phyloP scores from a whole-genome alignment of 1,140 invertebrate genomes.

The Brachionus asplanchnoidis region DNA sequence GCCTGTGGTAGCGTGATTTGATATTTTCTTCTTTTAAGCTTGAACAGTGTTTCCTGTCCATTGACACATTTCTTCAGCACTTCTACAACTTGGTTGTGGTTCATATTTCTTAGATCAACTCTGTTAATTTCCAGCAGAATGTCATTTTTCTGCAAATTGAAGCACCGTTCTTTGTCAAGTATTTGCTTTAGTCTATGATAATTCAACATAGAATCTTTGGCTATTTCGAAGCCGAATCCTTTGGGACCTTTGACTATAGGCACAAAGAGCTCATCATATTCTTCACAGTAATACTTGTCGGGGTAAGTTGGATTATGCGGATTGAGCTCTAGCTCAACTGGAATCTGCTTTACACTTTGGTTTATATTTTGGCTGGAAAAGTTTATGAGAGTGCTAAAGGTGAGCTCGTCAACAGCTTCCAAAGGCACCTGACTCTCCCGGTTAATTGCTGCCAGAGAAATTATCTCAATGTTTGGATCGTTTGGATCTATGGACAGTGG shows the following conservation, averaged over 20 bases:
- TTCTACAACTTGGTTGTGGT: conserved; percentile 32
- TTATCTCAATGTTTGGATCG: conserved; percentile 90
- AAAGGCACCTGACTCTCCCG: conserved; percentile 50
- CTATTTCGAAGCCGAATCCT: conserved; percentile 90
- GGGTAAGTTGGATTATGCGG: not conserved
- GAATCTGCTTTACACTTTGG: not conserved
- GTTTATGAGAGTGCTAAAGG: not conserved
- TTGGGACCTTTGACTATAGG: conserved; percentile 53
- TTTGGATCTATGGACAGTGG: conserved; percentile 89
- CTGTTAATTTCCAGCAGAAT: conserved; percentile 33
- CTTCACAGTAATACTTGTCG: conserved; percentile 47
- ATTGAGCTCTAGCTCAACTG: not conserved
- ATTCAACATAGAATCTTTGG: conserved; percentile 63
- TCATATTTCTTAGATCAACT: not conserved
- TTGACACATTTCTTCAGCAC: not conserved
- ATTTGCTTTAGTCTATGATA: conserved; percentile 79
- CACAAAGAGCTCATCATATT: conserved; percentile 46
- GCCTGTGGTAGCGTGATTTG: conserved; percentile 24
- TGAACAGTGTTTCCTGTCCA: conserved; percentile 10
- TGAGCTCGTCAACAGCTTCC: conserved; percentile 33
- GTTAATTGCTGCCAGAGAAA: conserved; percentile 86
- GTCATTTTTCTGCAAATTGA: conserved; percentile 23
- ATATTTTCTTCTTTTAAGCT: conserved; percentile 22
- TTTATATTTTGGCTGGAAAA: not conserved
- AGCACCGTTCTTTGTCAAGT: conserved; percentile 79